Percentiles rank a stretch among this genome's conserved stretches.
Conservation (phyloP, 2,797 vertebrate genomes). For the Triplophysa bombifrons region DNA sequence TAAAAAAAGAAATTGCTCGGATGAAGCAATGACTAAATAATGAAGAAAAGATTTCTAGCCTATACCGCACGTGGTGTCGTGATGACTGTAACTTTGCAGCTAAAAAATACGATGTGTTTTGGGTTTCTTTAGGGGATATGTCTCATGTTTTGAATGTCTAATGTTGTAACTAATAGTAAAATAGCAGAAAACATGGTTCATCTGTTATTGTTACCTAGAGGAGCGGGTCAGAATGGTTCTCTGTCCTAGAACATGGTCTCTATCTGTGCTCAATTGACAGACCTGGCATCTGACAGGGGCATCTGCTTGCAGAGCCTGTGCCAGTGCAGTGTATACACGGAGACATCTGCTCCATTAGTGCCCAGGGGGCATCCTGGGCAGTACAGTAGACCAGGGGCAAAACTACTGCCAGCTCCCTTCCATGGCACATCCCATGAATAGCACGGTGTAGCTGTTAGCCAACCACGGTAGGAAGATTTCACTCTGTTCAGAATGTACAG, state of each 20-base stretch:
- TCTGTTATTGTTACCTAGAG: conserved; percentile 76
- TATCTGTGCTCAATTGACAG: conserved; percentile 88
- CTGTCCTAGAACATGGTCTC: conserved; percentile 86
- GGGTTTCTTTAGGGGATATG: background rate
- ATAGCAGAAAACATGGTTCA: conserved; percentile 53
- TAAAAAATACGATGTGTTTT: background rate
- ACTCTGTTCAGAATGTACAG: conserved; percentile 8
- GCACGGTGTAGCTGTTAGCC: conserved; percentile 38
- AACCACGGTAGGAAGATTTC: conserved; percentile 10
- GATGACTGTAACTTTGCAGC: background rate
- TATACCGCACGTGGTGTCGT: background rate
- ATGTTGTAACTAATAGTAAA: background rate
- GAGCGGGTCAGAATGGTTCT: conserved; percentile 81
- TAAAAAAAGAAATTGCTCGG: conserved; percentile 43
- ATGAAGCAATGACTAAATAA: conserved; percentile 30
- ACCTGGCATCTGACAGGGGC: conserved; percentile 88
- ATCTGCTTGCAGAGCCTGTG: conserved; percentile 91
- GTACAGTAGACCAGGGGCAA: conserved; percentile 58
- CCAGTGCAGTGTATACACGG: conserved; percentile 90
- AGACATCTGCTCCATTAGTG: conserved; percentile 87
- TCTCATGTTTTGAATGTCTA: background rate
- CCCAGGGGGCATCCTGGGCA: conserved; percentile 59
- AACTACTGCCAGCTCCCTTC: conserved; percentile 54
- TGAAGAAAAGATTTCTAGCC: conserved; percentile 24
- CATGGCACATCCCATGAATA: conserved; percentile 42